Conservation (phyloP, 2,113 vertebrate genomes). For the Edolisoma coerulescens region DNA sequence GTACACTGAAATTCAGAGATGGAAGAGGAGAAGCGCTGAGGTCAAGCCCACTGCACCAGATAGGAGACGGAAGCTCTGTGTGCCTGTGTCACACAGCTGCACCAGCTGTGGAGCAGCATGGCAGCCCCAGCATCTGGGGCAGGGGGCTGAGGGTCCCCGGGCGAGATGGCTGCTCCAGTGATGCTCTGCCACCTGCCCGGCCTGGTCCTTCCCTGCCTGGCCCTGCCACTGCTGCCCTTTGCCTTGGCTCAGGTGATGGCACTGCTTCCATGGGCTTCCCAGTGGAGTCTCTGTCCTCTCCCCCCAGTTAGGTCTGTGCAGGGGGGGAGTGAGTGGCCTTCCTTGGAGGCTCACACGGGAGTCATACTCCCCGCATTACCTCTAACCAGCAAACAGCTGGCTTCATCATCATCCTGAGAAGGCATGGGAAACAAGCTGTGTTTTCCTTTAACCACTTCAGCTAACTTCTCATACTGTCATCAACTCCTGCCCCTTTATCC, state of each 20-base stretch:
- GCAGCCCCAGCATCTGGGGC: neutral
- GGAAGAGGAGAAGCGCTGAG: neutral
- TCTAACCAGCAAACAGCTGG: neutral
- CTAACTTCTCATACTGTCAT: neutral
- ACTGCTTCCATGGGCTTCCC: neutral
- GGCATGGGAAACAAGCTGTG: neutral
- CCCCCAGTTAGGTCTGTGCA: neutral
- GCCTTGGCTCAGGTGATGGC: neutral
- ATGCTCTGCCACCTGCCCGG: neutral
- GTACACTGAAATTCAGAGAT: neutral
- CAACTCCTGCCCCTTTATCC: neutral
- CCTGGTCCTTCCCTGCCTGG: neutral
- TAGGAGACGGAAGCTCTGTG: accelerated
- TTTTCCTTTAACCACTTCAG: neutral
- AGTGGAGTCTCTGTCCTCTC: accelerated
- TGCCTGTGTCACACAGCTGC: neutral
- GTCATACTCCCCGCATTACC: neutral
- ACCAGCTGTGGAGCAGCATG: accelerated
- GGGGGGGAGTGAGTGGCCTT: neutral
- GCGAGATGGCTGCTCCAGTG: neutral
- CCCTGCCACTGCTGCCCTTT: neutral
- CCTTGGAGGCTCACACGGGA: neutral
- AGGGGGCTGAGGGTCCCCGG: neutral
- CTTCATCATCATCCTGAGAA: neutral
- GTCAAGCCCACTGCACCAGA: neutral